Conservation (phyloP, 1,140 invertebrate genomes). For the Leptonema lineaticorne region DNA sequence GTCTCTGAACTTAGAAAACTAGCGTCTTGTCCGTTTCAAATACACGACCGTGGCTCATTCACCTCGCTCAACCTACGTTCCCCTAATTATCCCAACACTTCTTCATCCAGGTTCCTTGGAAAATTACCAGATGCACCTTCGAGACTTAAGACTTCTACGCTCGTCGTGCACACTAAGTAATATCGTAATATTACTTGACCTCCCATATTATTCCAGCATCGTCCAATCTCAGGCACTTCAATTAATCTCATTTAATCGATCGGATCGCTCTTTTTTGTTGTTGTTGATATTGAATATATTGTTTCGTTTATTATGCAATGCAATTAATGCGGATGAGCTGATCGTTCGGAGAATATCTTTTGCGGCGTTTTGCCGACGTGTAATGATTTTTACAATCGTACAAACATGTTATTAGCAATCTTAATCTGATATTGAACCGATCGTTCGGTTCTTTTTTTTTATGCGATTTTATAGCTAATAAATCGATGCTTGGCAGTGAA, state of each 20-base stretch:
- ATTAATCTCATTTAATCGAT: too few relatives aligned
- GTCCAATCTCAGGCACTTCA: too few relatives aligned
- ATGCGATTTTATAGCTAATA: background rate
- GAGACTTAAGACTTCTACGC: background rate
- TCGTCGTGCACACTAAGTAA: too few relatives aligned
- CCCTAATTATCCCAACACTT: background rate
- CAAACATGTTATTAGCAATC: background rate
- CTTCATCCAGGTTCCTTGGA: background rate
- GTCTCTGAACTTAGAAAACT: conserved; percentile 15
- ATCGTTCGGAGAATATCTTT: too few relatives aligned
- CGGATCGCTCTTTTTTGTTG: too few relatives aligned
- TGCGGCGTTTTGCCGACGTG: background rate
- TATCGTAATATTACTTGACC: too few relatives aligned
- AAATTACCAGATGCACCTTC: background rate
- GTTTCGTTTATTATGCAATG: too few relatives aligned
- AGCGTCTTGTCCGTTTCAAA: background rate
- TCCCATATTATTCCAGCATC: too few relatives aligned
- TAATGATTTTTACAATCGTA: background rate
- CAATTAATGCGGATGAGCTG: too few relatives aligned
- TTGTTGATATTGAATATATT: too few relatives aligned
- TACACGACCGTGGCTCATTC: background rate
- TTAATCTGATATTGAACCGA: background rate
- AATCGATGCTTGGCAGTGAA: background rate
- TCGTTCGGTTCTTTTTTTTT: background rate
- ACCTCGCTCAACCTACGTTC: conserved; percentile 1